Evolutionary conservation across 2,113 vertebrate genomes (phyloP).

Genomic region (Laticauda colubrina): DNA sequence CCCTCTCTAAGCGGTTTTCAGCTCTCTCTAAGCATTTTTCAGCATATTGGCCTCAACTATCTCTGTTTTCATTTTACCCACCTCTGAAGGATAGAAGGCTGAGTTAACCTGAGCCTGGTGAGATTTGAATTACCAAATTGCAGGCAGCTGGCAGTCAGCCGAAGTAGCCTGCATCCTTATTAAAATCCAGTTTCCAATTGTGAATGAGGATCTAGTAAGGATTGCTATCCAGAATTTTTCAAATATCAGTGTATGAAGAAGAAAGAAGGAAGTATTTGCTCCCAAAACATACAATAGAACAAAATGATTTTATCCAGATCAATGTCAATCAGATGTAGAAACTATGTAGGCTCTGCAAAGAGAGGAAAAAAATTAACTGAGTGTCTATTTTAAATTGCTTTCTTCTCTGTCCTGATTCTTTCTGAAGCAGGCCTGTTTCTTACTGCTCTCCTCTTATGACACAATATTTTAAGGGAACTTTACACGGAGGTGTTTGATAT

Average conservation of each 20-base stretch:
- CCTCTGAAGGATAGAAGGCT: too few species aligned
- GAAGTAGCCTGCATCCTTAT: background rate
- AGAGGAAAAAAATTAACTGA: background rate
- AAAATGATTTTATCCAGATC: background rate
- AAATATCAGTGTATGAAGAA: background rate
- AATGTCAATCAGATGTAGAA: background rate
- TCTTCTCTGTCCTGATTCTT: background rate
- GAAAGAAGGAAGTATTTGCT: background rate
- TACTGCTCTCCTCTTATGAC: background rate
- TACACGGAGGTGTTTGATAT: background rate
- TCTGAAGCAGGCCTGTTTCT: background rate
- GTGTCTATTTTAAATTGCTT: slow-evolving; percentile 19
- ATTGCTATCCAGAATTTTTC: background rate
- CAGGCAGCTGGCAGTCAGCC: too few species aligned
- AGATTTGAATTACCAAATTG: too few species aligned
- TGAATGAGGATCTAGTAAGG: background rate
- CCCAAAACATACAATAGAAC: background rate
- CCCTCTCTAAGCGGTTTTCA: too few species aligned
- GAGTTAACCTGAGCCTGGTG: too few species aligned
- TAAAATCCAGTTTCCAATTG: background rate
- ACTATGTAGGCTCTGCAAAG: background rate
- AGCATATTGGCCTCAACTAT: too few species aligned
- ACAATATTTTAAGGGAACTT: background rate
- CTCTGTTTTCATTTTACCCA: too few species aligned
- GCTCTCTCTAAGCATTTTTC: too few species aligned